Percentiles rank a stretch among this genome's conserved stretches.
Conservation (phyloP, 2,113 vertebrate species). For the Laticauda laticaudata region DNA sequence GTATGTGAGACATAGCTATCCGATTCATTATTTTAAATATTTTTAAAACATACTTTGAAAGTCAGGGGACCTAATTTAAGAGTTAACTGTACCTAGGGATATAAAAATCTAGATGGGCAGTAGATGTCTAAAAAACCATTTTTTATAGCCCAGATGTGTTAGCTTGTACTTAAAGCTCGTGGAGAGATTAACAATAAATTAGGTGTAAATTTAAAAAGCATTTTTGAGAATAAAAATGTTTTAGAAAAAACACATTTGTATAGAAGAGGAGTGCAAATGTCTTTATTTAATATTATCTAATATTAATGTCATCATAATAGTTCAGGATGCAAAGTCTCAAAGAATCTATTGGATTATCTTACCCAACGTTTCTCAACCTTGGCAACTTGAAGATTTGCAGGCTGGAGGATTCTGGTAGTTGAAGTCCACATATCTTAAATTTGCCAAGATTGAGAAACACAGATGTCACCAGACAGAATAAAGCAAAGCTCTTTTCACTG, state of each 20-base stretch:
- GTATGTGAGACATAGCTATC: neutral
- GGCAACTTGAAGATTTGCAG: neutral
- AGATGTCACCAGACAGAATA: neutral
- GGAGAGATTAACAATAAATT: neutral
- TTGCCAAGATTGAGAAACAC: neutral
- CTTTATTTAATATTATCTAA: neutral
- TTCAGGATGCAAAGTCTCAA: neutral
- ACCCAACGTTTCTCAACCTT: neutral
- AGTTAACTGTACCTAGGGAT: neutral
- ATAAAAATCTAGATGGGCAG: neutral
- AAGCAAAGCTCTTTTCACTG: neutral
- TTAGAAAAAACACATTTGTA: no score
- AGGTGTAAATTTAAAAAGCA: neutral
- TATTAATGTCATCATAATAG: neutral
- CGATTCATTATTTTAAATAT: neutral
- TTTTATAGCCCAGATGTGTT: neutral
- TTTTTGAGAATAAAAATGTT: neutral
- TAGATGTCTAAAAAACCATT: neutral
- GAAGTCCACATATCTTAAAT: neutral
- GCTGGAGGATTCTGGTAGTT: neutral
- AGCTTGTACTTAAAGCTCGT: neutral
- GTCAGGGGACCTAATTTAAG: neutral
- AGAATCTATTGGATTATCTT: neutral
- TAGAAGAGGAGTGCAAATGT: neutral
- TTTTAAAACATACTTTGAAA: neutral